Evolutionary conservation across 2,888 invertebrate species (phyloP).

Genomic region (Dynastes grantii): DNA sequence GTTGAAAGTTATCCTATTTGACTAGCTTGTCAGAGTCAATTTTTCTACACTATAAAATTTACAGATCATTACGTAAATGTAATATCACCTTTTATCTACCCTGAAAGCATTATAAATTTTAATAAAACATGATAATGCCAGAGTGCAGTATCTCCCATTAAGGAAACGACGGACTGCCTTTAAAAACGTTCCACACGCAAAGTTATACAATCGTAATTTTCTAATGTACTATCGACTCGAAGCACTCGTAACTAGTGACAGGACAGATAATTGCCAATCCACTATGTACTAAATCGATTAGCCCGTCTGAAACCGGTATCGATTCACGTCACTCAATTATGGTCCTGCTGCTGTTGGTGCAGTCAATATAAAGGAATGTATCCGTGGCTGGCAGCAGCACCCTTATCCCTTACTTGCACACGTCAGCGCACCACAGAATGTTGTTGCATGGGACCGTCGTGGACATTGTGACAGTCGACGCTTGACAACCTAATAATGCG

Average conservation of each 20-base stretch:
- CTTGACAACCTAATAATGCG: conserved; percentile 39
- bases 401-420: conserved; percentile 1
- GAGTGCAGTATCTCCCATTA: not conserved
- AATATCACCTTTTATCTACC: not conserved
- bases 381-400: too few relatives aligned
- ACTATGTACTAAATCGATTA: conserved; percentile 64
- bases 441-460: conserved; percentile 25
- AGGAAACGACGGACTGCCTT: not conserved
- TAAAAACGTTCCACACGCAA: conserved; percentile 11
- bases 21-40: too few relatives aligned
- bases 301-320: conserved; percentile 55
- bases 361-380: conserved; percentile 20
- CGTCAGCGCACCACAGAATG: not conserved
- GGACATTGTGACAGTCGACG: conserved; percentile 36
- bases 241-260: conserved; percentile 56
- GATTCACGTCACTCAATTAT: conserved; percentile 57
- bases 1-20: too few relatives aligned
- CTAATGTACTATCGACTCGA: not conserved
- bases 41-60: too few relatives aligned
- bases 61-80: too few relatives aligned
- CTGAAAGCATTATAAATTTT: conserved; percentile 2
- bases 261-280: conserved; percentile 64
- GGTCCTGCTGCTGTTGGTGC: conserved; percentile 41
- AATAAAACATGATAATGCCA: conserved; percentile 6
- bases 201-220: conserved; percentile 15